Conservation (phyloP, 2,888 invertebrate genomes). For the Plagodis pulveraria region DNA sequence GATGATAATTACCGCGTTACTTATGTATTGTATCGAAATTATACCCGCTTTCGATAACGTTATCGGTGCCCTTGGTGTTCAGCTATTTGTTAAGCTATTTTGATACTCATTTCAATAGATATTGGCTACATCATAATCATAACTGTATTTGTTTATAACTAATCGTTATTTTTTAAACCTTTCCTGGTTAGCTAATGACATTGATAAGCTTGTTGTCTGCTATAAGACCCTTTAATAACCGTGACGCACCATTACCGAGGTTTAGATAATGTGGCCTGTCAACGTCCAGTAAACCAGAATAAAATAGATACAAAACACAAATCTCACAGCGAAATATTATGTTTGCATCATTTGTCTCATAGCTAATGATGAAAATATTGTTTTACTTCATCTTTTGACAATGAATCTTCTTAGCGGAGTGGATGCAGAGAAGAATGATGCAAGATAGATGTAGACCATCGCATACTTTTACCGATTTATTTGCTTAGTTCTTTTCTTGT, state of each 20-base stretch:
- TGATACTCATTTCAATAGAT: slow-evolving; percentile 26
- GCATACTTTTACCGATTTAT: too few species aligned
- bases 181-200: slow-evolving; percentile 37
- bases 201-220: slow-evolving; percentile 35
- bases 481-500: too few species aligned
- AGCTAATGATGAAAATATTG: too few species aligned
- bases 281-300: slow-evolving; percentile 5
- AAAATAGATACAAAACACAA: slow-evolving; percentile 3
- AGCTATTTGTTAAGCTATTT: slow-evolving; percentile 40
- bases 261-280: slow-evolving; percentile 7
- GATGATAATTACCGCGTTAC: slow-evolving; percentile 37
- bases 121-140: slow-evolving; percentile 12
- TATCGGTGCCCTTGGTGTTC: slow-evolving; percentile 52
- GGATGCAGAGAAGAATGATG: too few species aligned
- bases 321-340: not conserved
- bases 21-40: slow-evolving; percentile 39
- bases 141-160: slow-evolving; percentile 2
- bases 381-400: too few species aligned
- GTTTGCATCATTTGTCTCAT: too few species aligned
- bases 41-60: slow-evolving; percentile 44
- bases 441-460: too few species aligned
- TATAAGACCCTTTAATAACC: slow-evolving; percentile 29
- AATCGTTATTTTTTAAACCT: slow-evolving; percentile 22
- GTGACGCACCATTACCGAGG: slow-evolving; percentile 26
- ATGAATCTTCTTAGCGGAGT: too few species aligned